A percentile compares a stretch with the other conserved stretches of the same genome.
phyloP scores from a whole-genome alignment of 2,888 invertebrate genomes.

The Caenorhabditis imperialis region DNA sequence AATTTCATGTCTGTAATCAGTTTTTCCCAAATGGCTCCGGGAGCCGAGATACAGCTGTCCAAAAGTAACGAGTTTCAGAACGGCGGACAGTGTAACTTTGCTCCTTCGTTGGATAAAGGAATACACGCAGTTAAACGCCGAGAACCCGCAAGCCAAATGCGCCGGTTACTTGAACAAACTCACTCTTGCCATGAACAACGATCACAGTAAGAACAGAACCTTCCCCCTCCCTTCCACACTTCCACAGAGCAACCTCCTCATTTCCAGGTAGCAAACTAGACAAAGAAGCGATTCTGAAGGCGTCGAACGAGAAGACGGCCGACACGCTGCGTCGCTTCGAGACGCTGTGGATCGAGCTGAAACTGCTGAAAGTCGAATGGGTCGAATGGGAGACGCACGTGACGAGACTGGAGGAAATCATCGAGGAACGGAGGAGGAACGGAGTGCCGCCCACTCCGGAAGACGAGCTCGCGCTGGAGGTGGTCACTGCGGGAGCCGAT shows the following conservation, averaged over 20 bases:
- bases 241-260: not conserved
- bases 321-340: slow-evolving; percentile 57
- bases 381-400: slow-evolving; percentile 63
- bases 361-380: slow-evolving; percentile 58
- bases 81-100: slow-evolving; percentile 68
- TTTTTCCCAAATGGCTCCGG: too few relatives aligned
- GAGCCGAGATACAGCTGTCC: too few relatives aligned
- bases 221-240: too few relatives aligned
- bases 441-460: slow-evolving; percentile 32
- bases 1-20: not conserved
- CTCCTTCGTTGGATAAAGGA: slow-evolving; percentile 73
- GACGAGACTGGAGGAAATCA: slow-evolving; percentile 56
- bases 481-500: slow-evolving; percentile 59
- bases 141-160: slow-evolving; percentile 67
- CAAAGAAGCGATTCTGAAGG: slow-evolving; percentile 53
- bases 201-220: slow-evolving; percentile 31
- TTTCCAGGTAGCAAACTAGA: slow-evolving; percentile 58
- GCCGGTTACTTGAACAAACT: slow-evolving; percentile 60
- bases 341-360: slow-evolving; percentile 50
- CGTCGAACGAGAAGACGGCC: slow-evolving; percentile 38
- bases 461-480: slow-evolving; percentile 47
- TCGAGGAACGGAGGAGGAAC: slow-evolving; percentile 39
- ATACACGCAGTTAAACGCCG: slow-evolving; percentile 66
- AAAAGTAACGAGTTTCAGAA: slow-evolving; percentile 38
- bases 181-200: slow-evolving; percentile 33